phyloP scores from a whole-genome alignment of 2,113 vertebrate genomes.

The Delphinapterus leucas region DNA sequence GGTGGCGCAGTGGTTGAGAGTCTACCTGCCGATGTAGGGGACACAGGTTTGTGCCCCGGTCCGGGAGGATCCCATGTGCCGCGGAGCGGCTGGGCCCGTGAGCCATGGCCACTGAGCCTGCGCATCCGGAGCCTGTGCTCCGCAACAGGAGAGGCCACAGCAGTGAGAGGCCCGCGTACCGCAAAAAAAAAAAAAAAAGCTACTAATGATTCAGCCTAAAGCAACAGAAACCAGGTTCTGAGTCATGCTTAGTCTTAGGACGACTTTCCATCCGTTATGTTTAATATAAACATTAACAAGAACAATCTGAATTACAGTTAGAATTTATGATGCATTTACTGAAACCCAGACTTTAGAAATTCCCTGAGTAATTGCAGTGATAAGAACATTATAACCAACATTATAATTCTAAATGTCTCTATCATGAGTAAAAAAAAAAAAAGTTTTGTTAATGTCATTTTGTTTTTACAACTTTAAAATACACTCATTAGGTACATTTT shows the following conservation, averaged over 20 bases:
- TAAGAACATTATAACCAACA: slow-evolving; percentile 48
- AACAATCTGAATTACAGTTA: slow-evolving; percentile 48
- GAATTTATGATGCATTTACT: slow-evolving; percentile 55
- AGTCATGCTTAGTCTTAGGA: neutral
- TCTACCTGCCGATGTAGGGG: no score
- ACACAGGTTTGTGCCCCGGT: no score
- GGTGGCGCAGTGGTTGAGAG: no score
- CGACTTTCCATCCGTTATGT: neutral
- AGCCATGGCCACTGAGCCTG: no score
- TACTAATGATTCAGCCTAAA: neutral
- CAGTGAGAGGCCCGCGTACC: no score
- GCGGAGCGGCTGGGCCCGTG: no score
- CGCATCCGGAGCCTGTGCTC: no score
- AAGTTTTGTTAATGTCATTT: slow-evolving; percentile 37
- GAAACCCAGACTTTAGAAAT: slow-evolving; percentile 54
- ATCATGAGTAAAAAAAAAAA: neutral
- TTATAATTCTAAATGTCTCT: slow-evolving; percentile 25
- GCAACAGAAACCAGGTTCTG: slow-evolving; percentile 27
- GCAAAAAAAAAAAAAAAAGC: no score
- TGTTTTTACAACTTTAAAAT: slow-evolving; percentile 57
- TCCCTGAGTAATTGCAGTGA: slow-evolving; percentile 4
- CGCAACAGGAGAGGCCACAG: no score
- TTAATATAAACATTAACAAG: slow-evolving; percentile 52
- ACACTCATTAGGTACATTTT: slow-evolving; percentile 47
- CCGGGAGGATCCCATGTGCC: no score